phyloP scores from a whole-genome alignment of 2,797 vertebrate genomes.

The Enteromius thamalakanensis region DNA sequence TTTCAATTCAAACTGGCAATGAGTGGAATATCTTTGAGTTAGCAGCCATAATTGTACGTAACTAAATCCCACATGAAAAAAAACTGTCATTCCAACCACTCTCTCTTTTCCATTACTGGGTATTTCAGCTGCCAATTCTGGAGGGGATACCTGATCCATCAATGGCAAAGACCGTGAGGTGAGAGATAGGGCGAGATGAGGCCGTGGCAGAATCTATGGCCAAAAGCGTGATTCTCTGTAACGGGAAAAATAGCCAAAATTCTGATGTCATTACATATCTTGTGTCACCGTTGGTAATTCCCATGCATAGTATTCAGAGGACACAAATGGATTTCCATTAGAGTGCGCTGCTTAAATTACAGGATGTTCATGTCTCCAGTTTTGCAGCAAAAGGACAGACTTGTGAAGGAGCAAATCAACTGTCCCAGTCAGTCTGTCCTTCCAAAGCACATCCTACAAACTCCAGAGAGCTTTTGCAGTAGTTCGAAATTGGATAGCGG shows the following conservation, averaged over 20 bases:
- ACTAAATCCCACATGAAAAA: slow-evolving; percentile 23
- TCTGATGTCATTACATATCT: slow-evolving; percentile 46
- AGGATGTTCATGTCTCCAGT: slow-evolving; percentile 36
- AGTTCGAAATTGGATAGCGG: neutral
- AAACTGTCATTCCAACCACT: slow-evolving; percentile 28
- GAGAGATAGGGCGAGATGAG: slow-evolving; percentile 36
- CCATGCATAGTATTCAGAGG: slow-evolving; percentile 35
- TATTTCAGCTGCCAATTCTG: slow-evolving; percentile 26
- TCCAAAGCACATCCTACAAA: slow-evolving; percentile 32
- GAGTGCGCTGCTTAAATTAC: slow-evolving; percentile 39
- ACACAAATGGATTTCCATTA: slow-evolving; percentile 48
- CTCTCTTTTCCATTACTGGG: slow-evolving; percentile 43
- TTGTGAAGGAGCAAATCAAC: slow-evolving; percentile 24
- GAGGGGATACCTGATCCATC: slow-evolving; percentile 44
- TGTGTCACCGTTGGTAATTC: slow-evolving; percentile 43
- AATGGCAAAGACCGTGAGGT: slow-evolving; percentile 33
- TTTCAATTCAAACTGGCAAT: slow-evolving; percentile 39
- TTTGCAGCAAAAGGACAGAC: slow-evolving; percentile 29
- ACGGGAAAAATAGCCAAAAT: slow-evolving; percentile 12
- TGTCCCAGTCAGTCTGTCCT: slow-evolving; percentile 1
- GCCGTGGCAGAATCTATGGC: neutral
- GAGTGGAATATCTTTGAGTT: slow-evolving; percentile 36
- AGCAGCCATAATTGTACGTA: slow-evolving; percentile 28
- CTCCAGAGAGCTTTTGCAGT: slow-evolving; percentile 7
- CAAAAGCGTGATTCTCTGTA: slow-evolving; percentile 38